phyloP scores from a whole-genome alignment of 2,113 vertebrate species.

The Oreochromis tanganicae region DNA sequence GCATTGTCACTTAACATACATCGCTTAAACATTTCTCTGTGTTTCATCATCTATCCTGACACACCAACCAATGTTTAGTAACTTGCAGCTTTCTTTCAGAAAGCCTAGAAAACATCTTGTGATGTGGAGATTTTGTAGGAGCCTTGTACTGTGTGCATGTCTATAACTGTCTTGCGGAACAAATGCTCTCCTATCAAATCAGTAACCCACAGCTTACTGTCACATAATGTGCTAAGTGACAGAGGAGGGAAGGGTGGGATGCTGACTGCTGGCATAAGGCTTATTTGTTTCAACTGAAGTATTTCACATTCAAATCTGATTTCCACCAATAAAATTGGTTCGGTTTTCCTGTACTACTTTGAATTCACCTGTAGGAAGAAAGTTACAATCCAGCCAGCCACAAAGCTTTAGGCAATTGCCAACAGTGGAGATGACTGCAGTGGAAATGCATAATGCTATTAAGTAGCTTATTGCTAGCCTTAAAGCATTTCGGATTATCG shows the following conservation, averaged over 20 bases:
- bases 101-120: background rate
- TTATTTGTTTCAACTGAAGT: background rate
- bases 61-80: background rate
- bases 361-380: background rate
- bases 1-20: background rate
- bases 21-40: background rate
- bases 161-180: background rate
- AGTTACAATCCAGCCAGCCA: background rate
- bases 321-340: background rate
- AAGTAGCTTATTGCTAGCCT: conserved; percentile 38
- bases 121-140: background rate
- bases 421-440: conserved; percentile 18
- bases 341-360: background rate
- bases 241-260: background rate
- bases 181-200: background rate
- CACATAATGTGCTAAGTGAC: background rate
- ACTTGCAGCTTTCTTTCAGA: background rate
- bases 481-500: conserved; percentile 37
- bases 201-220: background rate
- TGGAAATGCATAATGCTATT: conserved; percentile 36
- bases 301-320: background rate
- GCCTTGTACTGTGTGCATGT: background rate
- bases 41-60: conserved; percentile 33
- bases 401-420: conserved; percentile 16
- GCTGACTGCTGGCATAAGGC: background rate